Conservation (phyloP, 92 coral and sea anemone genomes). For the Isaurus tuberculatus region DNA sequence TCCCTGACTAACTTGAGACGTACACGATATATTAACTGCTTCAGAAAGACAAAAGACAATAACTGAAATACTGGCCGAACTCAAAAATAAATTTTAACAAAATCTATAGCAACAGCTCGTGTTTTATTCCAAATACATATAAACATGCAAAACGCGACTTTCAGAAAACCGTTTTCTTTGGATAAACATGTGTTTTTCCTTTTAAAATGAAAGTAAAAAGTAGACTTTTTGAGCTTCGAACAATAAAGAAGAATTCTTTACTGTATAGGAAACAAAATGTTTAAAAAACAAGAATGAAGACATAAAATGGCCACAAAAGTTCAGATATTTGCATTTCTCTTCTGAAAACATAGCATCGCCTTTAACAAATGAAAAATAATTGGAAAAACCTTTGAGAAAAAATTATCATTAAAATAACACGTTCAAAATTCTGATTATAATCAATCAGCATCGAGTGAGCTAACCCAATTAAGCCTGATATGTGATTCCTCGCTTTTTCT, state of each 20-base stretch:
- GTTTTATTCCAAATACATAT: not conserved
- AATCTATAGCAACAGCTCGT: not conserved
- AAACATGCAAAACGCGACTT: not conserved
- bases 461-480: conserved; percentile 11
- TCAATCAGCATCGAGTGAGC: not conserved
- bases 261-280: not conserved
- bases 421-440: not conserved
- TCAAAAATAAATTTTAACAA: not conserved
- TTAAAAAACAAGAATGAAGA: not conserved
- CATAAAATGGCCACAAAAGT: too few relatives aligned
- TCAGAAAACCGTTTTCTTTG: not conserved
- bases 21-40: not conserved
- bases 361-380: not conserved
- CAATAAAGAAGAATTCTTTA: not conserved
- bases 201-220: not conserved
- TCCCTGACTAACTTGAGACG: not conserved
- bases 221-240: too few relatives aligned
- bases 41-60: not conserved
- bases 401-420: conserved; percentile 2
- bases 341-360: not conserved
- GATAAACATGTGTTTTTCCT: not conserved
- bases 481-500: not conserved
- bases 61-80: not conserved
- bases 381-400: not conserved
- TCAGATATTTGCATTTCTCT: too few relatives aligned